These are phyloP conservation scores for Hartigia nigra DNA, from an alignment of 2,888 invertebrate species.

Conservation along the genomic window DNA sequence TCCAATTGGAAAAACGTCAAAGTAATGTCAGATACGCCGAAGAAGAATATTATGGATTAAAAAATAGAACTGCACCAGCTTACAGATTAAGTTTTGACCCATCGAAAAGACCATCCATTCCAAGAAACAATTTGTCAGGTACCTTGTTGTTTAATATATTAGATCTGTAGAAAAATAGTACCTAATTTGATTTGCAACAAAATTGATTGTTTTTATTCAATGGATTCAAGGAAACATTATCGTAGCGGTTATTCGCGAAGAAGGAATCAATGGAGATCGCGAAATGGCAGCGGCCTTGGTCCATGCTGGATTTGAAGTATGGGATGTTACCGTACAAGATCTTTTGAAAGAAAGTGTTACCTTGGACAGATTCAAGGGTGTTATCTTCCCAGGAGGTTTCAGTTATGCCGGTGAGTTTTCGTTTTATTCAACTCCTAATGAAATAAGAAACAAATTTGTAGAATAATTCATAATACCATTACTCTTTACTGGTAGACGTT, in stretches of 20 bases:
- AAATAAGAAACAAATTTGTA: slow-evolving; percentile 9
- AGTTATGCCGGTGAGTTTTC: slow-evolving; percentile 86
- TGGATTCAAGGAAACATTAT: slow-evolving; percentile 61
- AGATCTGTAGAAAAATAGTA: slow-evolving; percentile 10
- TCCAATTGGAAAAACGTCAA: slow-evolving; percentile 87
- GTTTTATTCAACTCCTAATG: slow-evolving; percentile 4
- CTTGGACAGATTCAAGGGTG: slow-evolving; percentile 85
- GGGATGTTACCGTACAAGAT: slow-evolving; percentile 96
- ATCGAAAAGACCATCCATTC: slow-evolving; percentile 68
- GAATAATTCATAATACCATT: slow-evolving; percentile 7
- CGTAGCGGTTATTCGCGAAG: slow-evolving; percentile 95
- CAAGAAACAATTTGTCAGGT: slow-evolving; percentile 47
- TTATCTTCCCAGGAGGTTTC: slow-evolving; percentile 98
- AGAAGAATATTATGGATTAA: slow-evolving; percentile 81
- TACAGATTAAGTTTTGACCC: slow-evolving; percentile 81
- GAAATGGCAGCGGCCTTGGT: slow-evolving; percentile 95
- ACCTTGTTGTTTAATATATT: slow-evolving; percentile 15
- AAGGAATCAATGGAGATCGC: slow-evolving; percentile 96
- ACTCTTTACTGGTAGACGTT: slow-evolving; percentile 74
- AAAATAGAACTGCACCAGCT: slow-evolving; percentile 75
- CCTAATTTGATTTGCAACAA: slow-evolving; percentile 21
- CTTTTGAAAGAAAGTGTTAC: slow-evolving; percentile 77
- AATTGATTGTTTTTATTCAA: neutral
- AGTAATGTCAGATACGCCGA: slow-evolving; percentile 82
- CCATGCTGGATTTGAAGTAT: slow-evolving; percentile 90